Evolutionary conservation across 2,888 invertebrate species (phyloP), one percentile per base, ranked within the genome.

Genomic region (Xanthorhoe designata): DNA sequence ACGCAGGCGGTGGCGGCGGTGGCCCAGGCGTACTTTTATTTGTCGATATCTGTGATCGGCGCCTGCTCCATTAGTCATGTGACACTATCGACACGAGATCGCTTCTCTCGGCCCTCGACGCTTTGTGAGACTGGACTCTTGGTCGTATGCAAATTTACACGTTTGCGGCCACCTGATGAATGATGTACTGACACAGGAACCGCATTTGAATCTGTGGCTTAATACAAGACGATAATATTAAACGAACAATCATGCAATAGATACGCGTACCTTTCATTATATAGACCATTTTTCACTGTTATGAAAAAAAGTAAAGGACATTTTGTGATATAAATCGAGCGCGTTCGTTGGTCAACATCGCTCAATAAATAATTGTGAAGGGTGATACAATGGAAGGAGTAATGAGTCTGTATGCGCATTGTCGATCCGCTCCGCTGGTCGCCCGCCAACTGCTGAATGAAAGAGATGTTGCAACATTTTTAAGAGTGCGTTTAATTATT

Each of bases 31-130:
- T 88, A 85, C 87, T 92, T 91, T 92, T 91, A 90, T 91, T 91
- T 88, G 87, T 84, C 84, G 88, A 89, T 92, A 92, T 92, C 91
- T 83, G 81, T 84, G 89, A 89, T 90, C 92, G 92, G 92, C 92
- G 92, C 91, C 91, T 85, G 89, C 87, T 88, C 92, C 92, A 92
- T 92, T 93, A 92, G 91, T 93, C 92, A 92, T 89, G 87, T 92
- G 92, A 92, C 92, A 91, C 84, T 92, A 92, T 92, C 92, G 90
- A 91, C 88, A 86, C 82, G 84, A 87, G 86, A 92, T 92, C 92
- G 85, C 79, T 82, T 85, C 88, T 86, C 87, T 82, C 82, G 84
- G 83, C 82, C 81, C 83, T 87, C 85, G 87, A 83, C 83, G 87
- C 85, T 85, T n/a, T 78, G 83, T 83, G 75, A 82, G 83, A 83